phyloP scores from a whole-genome alignment of 2,888 invertebrate species.

The Troglohyphantes excavatus region DNA sequence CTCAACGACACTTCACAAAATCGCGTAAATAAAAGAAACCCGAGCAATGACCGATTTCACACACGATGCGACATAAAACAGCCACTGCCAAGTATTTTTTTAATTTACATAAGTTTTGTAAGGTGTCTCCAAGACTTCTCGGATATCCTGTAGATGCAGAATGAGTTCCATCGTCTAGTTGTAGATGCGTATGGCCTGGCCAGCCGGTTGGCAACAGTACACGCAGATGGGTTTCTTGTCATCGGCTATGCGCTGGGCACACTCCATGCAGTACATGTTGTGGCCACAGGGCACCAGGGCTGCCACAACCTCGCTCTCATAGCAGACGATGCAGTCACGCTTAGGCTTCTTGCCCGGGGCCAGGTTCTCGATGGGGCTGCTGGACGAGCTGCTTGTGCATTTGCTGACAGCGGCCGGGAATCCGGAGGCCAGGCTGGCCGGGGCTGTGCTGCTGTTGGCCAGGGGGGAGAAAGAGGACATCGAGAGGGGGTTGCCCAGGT shows the following conservation, averaged over 20 bases:
- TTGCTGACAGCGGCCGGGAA: conserved; percentile 63
- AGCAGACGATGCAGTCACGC: conserved; percentile 89
- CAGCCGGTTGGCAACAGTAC: conserved; percentile 91
- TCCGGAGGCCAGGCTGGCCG: conserved; percentile 33
- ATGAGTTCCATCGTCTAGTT: conserved; percentile 80
- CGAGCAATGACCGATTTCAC: too few relatives aligned
- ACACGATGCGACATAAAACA: too few relatives aligned
- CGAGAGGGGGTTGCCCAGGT: conserved; percentile 36
- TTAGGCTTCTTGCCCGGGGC: conserved; percentile 77
- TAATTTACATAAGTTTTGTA: too few relatives aligned
- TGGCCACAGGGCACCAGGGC: conserved; percentile 97
- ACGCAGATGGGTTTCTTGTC: conserved; percentile 87
- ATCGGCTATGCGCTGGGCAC: conserved; percentile 89
- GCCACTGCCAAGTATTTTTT: too few relatives aligned
- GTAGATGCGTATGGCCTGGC: conserved; percentile 92
- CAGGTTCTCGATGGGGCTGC: conserved; percentile 78
- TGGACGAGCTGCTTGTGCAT: conserved; percentile 70
- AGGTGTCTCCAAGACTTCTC: too few relatives aligned
- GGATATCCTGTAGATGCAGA: too few relatives aligned
- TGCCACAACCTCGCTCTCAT: conserved; percentile 93
- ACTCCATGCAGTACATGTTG: conserved; percentile 96
- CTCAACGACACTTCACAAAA: too few relatives aligned
- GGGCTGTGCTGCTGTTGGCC: conserved; percentile 43
- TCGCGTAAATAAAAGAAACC: too few relatives aligned
- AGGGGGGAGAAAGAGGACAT: conserved; percentile 61